A percentile compares a stretch with the other conserved stretches of the same genome.
phyloP scores from a whole-genome alignment of 1,140 invertebrate genomes.

The Drosophila pandora region DNA sequence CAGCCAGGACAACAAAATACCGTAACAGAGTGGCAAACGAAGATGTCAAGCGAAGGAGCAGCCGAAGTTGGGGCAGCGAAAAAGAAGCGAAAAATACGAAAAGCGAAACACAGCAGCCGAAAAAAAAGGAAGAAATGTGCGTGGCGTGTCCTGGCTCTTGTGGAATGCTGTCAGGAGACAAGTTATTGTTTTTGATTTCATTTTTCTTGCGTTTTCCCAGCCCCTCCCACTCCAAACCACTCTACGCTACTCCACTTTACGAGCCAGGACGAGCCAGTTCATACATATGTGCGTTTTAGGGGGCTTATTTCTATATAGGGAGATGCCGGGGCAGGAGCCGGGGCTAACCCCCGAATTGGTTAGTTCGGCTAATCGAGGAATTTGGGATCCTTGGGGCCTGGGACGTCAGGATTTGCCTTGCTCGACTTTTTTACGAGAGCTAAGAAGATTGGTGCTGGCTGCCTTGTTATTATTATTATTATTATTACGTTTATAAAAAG shows the following conservation, averaged over 20 bases:
- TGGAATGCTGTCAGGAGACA: conserved; percentile 80
- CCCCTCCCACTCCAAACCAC: conserved; percentile 19
- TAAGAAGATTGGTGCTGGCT: conserved; percentile 58
- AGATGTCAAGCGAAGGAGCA: conserved; percentile 71
- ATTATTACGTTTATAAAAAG: conserved; percentile 68
- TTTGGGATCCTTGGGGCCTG: conserved; percentile 52
- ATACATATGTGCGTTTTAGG: conserved; percentile 51
- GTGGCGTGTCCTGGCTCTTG: conserved; percentile 67
- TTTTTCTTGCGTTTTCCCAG: conserved; percentile 70
- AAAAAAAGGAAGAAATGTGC: conserved; percentile 50
- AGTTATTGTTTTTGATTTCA: conserved; percentile 82
- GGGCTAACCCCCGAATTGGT: conserved; percentile 58
- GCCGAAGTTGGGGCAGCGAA: conserved; percentile 32
- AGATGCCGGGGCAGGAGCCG: conserved; percentile 10
- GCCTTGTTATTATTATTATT: conserved; percentile 60
- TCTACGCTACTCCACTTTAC: conserved; percentile 34
- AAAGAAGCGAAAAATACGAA: conserved; percentile 41
- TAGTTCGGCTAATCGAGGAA: conserved; percentile 79
- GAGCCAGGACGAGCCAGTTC: conserved; percentile 29
- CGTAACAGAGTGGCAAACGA: conserved; percentile 59
- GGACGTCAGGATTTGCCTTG: conserved; percentile 53
- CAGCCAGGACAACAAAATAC: conserved; percentile 35
- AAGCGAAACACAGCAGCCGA: conserved; percentile 19
- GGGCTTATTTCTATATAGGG: conserved; percentile 73
- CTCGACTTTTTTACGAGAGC: conserved; percentile 43